A percentile compares a stretch with the other conserved stretches of the same genome.
These are phyloP conservation scores for Siniperca chuatsi DNA, from an alignment of 2,113 vertebrate species.

Conservation along the genomic window DNA sequence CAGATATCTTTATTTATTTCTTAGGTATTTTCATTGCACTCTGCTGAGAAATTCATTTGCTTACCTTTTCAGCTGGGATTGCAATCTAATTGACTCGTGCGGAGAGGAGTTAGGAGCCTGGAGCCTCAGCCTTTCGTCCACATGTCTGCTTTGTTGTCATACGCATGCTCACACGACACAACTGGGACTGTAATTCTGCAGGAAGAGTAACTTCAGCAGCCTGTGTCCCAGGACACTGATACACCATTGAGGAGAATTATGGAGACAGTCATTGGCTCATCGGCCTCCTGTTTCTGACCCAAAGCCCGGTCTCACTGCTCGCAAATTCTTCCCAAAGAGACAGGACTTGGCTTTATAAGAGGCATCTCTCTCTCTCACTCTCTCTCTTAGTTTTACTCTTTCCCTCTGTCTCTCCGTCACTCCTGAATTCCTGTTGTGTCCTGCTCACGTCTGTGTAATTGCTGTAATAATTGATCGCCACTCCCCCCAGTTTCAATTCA, in stretches of 20 bases:
- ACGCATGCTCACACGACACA: conserved; percentile 54
- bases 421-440: conserved; percentile 51
- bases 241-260: conserved; percentile 47
- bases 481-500: conserved; percentile 15
- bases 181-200: conserved; percentile 38
- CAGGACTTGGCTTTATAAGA: conserved; percentile 75
- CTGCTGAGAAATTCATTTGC: conserved; percentile 20
- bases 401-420: conserved; percentile 32
- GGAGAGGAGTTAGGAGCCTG: conserved; percentile 43
- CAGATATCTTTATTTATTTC: neutral
- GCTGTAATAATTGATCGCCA: conserved; percentile 68
- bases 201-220: conserved; percentile 38
- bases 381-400: conserved; percentile 21
- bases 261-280: conserved; percentile 46
- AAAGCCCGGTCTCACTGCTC: conserved; percentile 43
- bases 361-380: conserved; percentile 54
- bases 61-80: conserved; percentile 64
- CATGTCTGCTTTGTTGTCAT: conserved; percentile 68
- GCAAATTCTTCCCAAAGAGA: conserved; percentile 64
- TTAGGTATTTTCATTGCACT: neutral
- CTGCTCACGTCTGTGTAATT: conserved; percentile 63
- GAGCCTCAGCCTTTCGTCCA: conserved; percentile 59
- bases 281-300: conserved; percentile 55
- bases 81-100: conserved; percentile 36
- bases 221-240: conserved; percentile 30